Base-by-base conservation (phyloP, 2,888 invertebrate genomes). In the Spatulosminthurus flaviceps region DNA sequence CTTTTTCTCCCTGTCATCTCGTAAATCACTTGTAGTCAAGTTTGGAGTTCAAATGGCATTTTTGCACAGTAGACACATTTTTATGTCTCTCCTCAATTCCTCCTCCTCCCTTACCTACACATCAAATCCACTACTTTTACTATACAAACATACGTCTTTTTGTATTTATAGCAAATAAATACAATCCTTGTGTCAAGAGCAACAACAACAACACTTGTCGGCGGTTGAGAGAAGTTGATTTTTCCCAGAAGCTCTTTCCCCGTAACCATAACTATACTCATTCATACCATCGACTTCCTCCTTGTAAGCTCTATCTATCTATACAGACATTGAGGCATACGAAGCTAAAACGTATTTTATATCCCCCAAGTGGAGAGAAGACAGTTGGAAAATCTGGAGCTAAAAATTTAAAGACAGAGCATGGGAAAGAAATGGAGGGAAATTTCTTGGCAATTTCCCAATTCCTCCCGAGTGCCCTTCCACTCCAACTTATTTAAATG, bases 381-480 rank as follows among this genome's bases (percentile, higher is more conserved):
- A 34, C 34, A 34, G 34, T 34, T 9, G 34, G 34, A 34, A 7
- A 34, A 34, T 34, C 34, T 34, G 34, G 34, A 34, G 34, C 4
- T 34, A 34, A 51, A 16, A 51, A 51, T 51, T 19, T 51, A 16
- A 51, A 16, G 51, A 16, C 5, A 16, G 51, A 51, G 16, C n/a
- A n/a, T n/a, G n/a, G 16, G 19, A 51, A 51, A 51, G n/a, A 51
- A 13, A 51, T 51, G 51, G 2, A n/a, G n/a, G n/a, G n/a, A 16
- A 51, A 51, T 51, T 51, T 51, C 51, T 51, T 51, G 51, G 51
- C 51, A 51, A 51, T 51, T 51, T n/a, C 51, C 51, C 51, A 51
- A 51, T 51, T 51, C 51, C 51, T 11, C 51, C 5, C 16, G 16
- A 51, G 51, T 19, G 51, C 16, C n/a, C 51, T 51, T 51, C n/a